Percentiles rank a stretch among this genome's conserved stretches.
These are phyloP conservation scores for Nycticorax nycticorax DNA, from an alignment of 2,113 vertebrate species.

Conservation along the genomic window DNA sequence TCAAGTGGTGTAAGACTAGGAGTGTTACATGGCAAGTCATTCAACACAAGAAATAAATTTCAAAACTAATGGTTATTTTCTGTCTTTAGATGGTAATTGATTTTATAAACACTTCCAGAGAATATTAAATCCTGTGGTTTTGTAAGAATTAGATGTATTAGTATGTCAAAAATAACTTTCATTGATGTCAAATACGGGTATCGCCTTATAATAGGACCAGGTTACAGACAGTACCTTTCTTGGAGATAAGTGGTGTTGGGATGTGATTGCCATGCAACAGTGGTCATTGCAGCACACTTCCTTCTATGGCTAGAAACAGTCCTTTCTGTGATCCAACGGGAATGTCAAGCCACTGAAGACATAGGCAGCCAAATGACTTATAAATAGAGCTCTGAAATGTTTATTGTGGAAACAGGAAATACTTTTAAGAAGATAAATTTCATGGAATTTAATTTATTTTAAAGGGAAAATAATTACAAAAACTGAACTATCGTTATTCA, in stretches of 20 bases:
- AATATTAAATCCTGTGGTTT: background rate
- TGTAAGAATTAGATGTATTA: background rate
- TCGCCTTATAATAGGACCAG: background rate
- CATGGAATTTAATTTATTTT: background rate
- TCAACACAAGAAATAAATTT: constrained; percentile 19
- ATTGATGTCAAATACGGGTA: background rate
- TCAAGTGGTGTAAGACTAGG: background rate
- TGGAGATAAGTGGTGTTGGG: background rate
- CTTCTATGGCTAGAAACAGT: constrained; percentile 32
- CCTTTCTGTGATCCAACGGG: background rate
- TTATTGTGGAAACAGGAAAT: constrained; percentile 55
- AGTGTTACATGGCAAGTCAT: background rate
- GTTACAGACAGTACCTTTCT: background rate
- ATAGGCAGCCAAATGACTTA: background rate
- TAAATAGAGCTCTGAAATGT: background rate
- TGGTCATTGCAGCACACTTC: background rate
- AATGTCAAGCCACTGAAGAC: background rate
- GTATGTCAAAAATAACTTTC: constrained; percentile 17
- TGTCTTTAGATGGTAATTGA: background rate
- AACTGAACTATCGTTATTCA: background rate
- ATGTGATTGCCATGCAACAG: background rate
- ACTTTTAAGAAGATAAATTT: background rate
- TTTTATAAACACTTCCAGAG: background rate
- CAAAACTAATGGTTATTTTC: constrained; percentile 1
- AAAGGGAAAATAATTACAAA: background rate